Conservation (phyloP, 2,888 invertebrate genomes). For the Cerastis rubricosa region DNA sequence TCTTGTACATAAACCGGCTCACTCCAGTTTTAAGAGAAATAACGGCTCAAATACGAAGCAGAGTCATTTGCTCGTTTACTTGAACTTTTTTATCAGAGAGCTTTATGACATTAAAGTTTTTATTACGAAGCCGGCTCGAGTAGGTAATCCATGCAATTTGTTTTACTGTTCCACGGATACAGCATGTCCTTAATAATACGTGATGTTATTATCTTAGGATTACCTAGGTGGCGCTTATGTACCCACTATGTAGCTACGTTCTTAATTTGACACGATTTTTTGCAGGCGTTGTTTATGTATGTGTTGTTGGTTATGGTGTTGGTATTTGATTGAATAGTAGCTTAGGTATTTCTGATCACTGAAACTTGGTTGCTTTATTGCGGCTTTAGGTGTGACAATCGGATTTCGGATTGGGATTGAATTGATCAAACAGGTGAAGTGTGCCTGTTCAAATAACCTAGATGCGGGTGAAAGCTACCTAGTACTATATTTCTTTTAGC, state of each 20-base stretch:
- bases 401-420: background rate
- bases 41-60: slow-evolving; percentile 53
- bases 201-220: slow-evolving; percentile 83
- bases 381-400: background rate
- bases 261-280: slow-evolving; percentile 60
- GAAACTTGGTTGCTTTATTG: background rate
- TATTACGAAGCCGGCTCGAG: slow-evolving; percentile 73
- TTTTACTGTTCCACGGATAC: slow-evolving; percentile 81
- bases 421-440: background rate
- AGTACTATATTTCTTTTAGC: background rate
- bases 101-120: slow-evolving; percentile 79
- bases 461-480: background rate
- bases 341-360: background rate
- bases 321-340: background rate
- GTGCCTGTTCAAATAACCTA: background rate
- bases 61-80: slow-evolving; percentile 66
- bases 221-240: slow-evolving; percentile 68
- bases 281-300: background rate
- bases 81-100: slow-evolving; percentile 71
- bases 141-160: slow-evolving; percentile 85
- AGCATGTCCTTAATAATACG: slow-evolving; percentile 83
- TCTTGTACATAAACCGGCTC: slow-evolving; percentile 39
- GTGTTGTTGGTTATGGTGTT: background rate
- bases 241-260: slow-evolving; percentile 8
- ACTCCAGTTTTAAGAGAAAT: slow-evolving; percentile 48